Evolutionary conservation across 1,140 invertebrate genomes (phyloP).

Genomic region (Pteromalus puparum): DNA sequence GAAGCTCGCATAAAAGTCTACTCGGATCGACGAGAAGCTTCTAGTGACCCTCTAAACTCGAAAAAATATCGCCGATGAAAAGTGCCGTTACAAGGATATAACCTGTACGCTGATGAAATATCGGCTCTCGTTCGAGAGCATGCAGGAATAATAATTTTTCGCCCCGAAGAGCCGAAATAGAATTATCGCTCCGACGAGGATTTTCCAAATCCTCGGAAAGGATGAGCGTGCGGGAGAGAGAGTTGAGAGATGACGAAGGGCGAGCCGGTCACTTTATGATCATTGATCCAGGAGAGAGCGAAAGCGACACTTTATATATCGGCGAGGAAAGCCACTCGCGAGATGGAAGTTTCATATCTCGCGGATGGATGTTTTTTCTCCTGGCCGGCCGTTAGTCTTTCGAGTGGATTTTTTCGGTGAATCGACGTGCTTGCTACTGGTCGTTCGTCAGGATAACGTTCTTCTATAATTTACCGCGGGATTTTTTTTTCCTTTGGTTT

Average conservation of each 20-base stretch:
- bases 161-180: conserved; percentile 4
- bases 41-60: neutral
- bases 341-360: conserved; percentile 27
- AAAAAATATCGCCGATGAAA: conserved; percentile 37
- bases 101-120: neutral
- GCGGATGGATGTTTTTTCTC: neutral
- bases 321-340: conserved; percentile 10
- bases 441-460: too few relatives aligned
- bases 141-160: neutral
- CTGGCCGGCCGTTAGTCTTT: neutral
- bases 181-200: conserved; percentile 42
- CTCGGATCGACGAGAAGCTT: conserved; percentile 5
- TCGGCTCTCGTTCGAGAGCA: neutral
- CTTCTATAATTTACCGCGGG: too few relatives aligned
- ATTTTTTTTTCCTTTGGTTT: too few relatives aligned
- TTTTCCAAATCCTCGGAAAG: conserved; percentile 31
- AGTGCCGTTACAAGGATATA: conserved; percentile 1
- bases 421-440: neutral
- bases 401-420: neutral
- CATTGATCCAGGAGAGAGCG: conserved; percentile 18
- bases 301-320: conserved; percentile 39
- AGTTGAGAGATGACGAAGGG: neutral
- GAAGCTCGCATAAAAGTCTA: neutral
- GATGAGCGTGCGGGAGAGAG: neutral
- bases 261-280: conserved; percentile 41